Base-by-base conservation (phyloP, 2,113 vertebrate species). In the Polyodon spathula region DNA sequence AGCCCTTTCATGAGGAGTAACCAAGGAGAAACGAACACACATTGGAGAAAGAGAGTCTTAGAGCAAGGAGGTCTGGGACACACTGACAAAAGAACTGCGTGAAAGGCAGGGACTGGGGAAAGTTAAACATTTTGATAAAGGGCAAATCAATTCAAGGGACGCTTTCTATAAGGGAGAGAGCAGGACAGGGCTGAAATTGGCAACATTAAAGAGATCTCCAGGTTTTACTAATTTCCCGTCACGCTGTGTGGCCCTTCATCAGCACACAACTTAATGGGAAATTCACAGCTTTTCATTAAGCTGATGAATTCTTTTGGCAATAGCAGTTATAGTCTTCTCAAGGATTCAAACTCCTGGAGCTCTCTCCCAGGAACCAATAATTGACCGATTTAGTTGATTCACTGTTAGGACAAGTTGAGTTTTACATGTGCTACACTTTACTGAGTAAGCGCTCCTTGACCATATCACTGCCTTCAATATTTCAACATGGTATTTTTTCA, bases 211-310 rank as follows among this genome's bases (percentile, higher is more conserved):
- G 69, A 61, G 68, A 62, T 40, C 67, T 70, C 71, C 78, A 74
- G 64, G 65, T n/a, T 15, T 66, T 60, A 62, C 66, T 63, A 55
- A 66, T 73, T 10, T 40, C 16, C 67, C 69, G 61, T 75, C 81
- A 83, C 72, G 74, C 78, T 87, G 84, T 88, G 84, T 87, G 86
- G 85, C 81, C 86, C 57, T 60, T 74, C 71, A 73, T 72, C 68
- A 74, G 63, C 67, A 73, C 66, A 85, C 81, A 83, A 83, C 84
- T 80, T 10, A 50, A 50, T 50, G n/a, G 86, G 85, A 83, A 86
- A 87, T 88, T n/a, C n/a, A n/a, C n/a, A n/a, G n/a, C n/a, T n/a
- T n/a, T n/a, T n/a, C n/a, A n/a, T n/a, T n/a, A n/a, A n/a, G n/a
- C n/a, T n/a, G n/a, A 71, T 71, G 72, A 86, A 84, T 76, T 71